These are phyloP conservation scores for Agrochola lychnidis DNA, from an alignment of 2,888 invertebrate genomes.

Conservation along the genomic window DNA sequence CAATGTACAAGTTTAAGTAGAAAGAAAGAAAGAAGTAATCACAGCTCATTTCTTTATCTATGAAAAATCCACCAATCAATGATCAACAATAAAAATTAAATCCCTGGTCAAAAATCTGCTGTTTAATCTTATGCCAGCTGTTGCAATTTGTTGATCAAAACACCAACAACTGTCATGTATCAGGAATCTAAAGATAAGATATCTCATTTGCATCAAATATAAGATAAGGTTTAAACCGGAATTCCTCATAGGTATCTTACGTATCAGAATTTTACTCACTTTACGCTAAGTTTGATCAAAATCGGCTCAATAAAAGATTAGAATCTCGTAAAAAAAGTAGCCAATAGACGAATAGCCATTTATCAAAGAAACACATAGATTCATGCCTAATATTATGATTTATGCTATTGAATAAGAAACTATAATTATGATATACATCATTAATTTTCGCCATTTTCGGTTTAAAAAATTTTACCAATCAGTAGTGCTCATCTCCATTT, in stretches of 20 bases:
- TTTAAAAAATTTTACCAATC: slow-evolving; percentile 21
- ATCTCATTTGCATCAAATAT: background rate
- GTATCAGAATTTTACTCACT: background rate
- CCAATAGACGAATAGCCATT: background rate
- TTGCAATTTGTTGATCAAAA: slow-evolving; percentile 4
- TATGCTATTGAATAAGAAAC: background rate
- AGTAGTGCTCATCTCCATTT: background rate
- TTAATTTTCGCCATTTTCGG: background rate
- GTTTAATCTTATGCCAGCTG: background rate
- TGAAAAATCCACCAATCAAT: slow-evolving; percentile 1
- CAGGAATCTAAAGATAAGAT: background rate
- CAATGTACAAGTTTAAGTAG: no score
- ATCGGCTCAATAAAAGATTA: background rate
- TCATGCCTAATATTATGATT: background rate
- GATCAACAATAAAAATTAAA: background rate
- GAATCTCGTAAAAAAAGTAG: background rate
- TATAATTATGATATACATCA: background rate
- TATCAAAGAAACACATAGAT: background rate
- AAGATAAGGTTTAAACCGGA: background rate
- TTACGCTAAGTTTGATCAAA: background rate
- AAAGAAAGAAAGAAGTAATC: no score
- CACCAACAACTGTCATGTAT: background rate
- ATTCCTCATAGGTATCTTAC: background rate
- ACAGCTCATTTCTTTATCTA: background rate
- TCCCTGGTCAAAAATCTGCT: background rate